phyloP scores from a whole-genome alignment of 2,888 invertebrate genomes.

The Anthoptus insignis region DNA sequence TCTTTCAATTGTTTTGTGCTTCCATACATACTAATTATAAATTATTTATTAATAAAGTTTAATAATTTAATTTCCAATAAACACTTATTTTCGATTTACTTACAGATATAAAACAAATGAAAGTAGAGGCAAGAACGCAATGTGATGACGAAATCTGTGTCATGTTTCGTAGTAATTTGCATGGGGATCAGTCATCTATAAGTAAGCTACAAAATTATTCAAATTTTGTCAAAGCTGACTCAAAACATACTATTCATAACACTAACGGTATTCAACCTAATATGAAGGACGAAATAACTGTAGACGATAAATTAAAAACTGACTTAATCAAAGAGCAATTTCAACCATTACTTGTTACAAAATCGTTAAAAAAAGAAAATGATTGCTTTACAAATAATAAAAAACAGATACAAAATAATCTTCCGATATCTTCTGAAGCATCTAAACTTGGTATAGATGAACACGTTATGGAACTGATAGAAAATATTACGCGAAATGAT shows the following conservation, averaged over 20 bases:
- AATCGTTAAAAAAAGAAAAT: conserved; percentile 28
- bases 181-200: background rate
- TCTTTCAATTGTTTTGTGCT: conserved; percentile 71
- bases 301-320: conserved; percentile 24
- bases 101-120: conserved; percentile 66
- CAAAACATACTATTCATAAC: background rate
- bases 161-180: background rate
- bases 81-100: conserved; percentile 46
- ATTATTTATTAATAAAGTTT: background rate
- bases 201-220: conserved; percentile 5
- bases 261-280: background rate
- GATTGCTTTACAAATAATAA: conserved; percentile 1
- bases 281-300: conserved; percentile 13
- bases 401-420: conserved; percentile 49
- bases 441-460: conserved; percentile 58
- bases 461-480: conserved; percentile 55
- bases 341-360: conserved; percentile 8
- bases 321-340: conserved; percentile 22
- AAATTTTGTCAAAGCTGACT: background rate
- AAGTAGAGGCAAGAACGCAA: conserved; percentile 49
- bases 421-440: conserved; percentile 53
- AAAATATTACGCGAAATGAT: conserved; percentile 53
- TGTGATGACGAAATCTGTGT: conserved; percentile 49
- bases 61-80: background rate
- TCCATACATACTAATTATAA: conserved; percentile 57